Evolutionary conservation across 2,113 vertebrate species (phyloP).

Genomic region (Takifugu flavidus): DNA sequence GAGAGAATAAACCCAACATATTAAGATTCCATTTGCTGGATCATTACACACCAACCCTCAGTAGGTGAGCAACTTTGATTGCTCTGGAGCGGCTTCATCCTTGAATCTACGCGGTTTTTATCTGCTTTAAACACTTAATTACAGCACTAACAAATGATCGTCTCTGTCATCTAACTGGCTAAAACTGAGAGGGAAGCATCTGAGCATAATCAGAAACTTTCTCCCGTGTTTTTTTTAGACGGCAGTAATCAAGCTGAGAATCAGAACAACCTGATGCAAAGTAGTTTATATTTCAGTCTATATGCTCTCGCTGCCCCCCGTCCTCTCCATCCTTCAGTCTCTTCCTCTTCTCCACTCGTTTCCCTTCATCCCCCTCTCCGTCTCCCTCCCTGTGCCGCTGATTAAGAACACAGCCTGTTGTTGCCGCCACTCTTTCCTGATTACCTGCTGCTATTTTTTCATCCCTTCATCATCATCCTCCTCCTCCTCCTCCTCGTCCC

Average conservation of each 20-base stretch:
- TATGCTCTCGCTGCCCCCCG: slow-evolving; percentile 24
- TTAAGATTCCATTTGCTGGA: too few species aligned
- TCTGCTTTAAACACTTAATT: slow-evolving; percentile 45
- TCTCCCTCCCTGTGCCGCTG: slow-evolving; percentile 43
- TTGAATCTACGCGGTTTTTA: slow-evolving; percentile 11
- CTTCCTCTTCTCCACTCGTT: slow-evolving; percentile 28
- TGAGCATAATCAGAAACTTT: slow-evolving; percentile 53
- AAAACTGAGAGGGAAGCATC: slow-evolving; percentile 20
- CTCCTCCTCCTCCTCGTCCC: slow-evolving; percentile 49
- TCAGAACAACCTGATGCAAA: slow-evolving; percentile 45
- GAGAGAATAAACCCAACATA: too few species aligned
- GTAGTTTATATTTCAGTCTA: slow-evolving; percentile 47
- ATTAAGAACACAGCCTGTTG: slow-evolving; percentile 72
- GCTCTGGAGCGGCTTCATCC: too few species aligned
- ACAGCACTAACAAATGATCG: slow-evolving; percentile 49
- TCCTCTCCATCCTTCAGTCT: neutral
- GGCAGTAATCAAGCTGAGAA: slow-evolving; percentile 60
- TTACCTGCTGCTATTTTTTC: slow-evolving; percentile 62
- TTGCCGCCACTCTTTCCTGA: slow-evolving; percentile 67
- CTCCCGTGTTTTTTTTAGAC: slow-evolving; percentile 11
- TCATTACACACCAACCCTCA: too few species aligned
- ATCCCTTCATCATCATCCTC: slow-evolving; percentile 57
- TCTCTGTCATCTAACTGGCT: slow-evolving; percentile 27
- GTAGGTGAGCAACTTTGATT: too few species aligned
- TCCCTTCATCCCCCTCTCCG: slow-evolving; percentile 17